These are phyloP conservation scores for Procavia capensis DNA, from an alignment of 2,113 vertebrate species.

Conservation along the genomic window DNA sequence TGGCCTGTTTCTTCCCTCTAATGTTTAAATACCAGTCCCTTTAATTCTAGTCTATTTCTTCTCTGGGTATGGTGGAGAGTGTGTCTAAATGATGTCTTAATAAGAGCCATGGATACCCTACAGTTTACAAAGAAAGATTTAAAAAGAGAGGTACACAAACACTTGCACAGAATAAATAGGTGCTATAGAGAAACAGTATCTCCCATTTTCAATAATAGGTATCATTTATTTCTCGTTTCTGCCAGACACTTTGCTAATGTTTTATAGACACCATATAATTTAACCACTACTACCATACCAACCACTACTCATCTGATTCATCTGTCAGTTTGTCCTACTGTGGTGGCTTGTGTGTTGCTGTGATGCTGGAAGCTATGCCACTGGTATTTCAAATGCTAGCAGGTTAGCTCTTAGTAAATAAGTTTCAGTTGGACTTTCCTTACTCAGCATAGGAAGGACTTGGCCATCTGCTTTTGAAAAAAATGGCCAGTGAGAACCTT, in stretches of 20 bases:
- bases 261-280: neutral
- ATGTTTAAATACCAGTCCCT: neutral
- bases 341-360: too few species aligned
- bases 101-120: neutral
- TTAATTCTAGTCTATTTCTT: neutral
- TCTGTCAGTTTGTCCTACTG: too few species aligned
- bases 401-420: too few species aligned
- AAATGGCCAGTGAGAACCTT: too few species aligned
- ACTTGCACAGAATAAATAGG: neutral
- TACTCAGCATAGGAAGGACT: too few species aligned
- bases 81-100: neutral
- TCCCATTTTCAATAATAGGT: neutral
- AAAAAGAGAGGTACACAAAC: neutral
- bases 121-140: neutral
- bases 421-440: too few species aligned
- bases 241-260: neutral
- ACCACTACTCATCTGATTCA: too few species aligned
- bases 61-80: neutral
- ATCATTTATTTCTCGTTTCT: neutral
- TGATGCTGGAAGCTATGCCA: too few species aligned
- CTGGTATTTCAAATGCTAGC: too few species aligned
- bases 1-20: neutral
- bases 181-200: neutral
- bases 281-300: neutral
- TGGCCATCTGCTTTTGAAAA: too few species aligned